Evolutionary conservation across 1,140 invertebrate species (phyloP), one percentile per base, ranked within the genome.

Genomic region (Lanistes nyassanus): DNA sequence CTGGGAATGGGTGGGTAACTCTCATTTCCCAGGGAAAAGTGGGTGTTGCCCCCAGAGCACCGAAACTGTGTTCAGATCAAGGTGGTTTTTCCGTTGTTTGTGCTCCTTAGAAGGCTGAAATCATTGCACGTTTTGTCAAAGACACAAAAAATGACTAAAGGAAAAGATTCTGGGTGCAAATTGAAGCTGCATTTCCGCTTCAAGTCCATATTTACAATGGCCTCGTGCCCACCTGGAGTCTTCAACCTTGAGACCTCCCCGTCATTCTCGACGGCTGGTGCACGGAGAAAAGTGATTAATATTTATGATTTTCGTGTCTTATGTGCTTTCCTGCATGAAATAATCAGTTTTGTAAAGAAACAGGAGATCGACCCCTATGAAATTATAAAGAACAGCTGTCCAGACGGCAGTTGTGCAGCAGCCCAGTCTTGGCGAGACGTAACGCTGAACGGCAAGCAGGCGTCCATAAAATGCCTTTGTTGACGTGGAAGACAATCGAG

Each of bases 281-380:
- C 42, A 47, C 0, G 42, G 42, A 47, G 42, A 47, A 47, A 69
- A 76, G 77, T 78, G 76, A 81, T 81, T 79, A 78, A 79, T 81
- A 81, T 81, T 78, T 79, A 79, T 81, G 65, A 76, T 79, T 79
- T 76, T 73, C 31, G 34, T 78, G 70, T 80, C 68, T 79, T 81
- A 77, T 74, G 75, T 75, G 71, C 69, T 80, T 77, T 75, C 70
- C 79, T 79, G 31, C 60, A 55, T 60, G 55, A 67, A 74, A 72
- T 80, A 75, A 76, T 75, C 65, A 66, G 53, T 72, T 78, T 66
- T 75, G 65, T 72, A 75, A 79, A 78, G 74, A 76, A 79, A 42
- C 66, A 62, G 62, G 71, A 78, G 77, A 19, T 72, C 79, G 79
- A 75, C 76, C 76, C 78, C 75, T 75, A 76, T 78, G 58, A 77